phyloP scores from a whole-genome alignment of 1,140 invertebrate genomes.

The Sycophaga agraensis region DNA sequence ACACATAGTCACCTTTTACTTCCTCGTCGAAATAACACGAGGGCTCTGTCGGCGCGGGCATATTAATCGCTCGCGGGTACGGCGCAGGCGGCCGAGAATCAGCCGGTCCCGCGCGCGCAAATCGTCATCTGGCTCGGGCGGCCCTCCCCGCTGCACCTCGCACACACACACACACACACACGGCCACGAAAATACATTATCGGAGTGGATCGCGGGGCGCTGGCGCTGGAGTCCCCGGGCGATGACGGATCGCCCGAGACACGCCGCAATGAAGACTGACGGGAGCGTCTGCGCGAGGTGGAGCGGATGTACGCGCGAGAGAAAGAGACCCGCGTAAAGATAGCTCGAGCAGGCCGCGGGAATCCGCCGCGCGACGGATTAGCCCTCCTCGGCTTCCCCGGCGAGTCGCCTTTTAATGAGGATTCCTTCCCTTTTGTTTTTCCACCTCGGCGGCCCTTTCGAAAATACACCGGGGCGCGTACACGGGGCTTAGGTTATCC shows the following conservation, averaged over 20 bases:
- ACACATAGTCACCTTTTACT: too few species aligned
- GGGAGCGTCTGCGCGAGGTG: constrained; percentile 47
- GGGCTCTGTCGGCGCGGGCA: background rate
- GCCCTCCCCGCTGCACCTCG: too few species aligned
- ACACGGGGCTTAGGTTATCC: too few species aligned
- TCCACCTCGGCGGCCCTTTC: too few species aligned
- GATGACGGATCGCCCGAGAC: constrained; percentile 53
- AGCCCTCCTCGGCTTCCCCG: too few species aligned
- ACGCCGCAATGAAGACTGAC: constrained; percentile 47
- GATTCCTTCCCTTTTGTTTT: too few species aligned
- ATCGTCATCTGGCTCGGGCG: constrained; percentile 24
- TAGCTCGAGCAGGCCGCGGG: constrained; percentile 32
- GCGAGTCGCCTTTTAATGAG: too few species aligned
- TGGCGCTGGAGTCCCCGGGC: too few species aligned
- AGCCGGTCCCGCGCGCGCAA: background rate
- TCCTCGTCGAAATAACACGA: constrained; percentile 5
- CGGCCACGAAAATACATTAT: constrained; percentile 37
- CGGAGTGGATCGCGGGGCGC: background rate
- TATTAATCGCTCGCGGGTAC: constrained; percentile 13
- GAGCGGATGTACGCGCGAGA: too few species aligned
- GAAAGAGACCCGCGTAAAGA: constrained; percentile 51
- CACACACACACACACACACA: too few species aligned
- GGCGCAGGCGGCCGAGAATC: background rate
- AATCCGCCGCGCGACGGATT: too few species aligned
- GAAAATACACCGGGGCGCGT: too few species aligned